Evolutionary conservation across 2,888 invertebrate species (phyloP), one percentile per base, ranked within the genome.

Genomic region (Hemistola chrysoprasaria): DNA sequence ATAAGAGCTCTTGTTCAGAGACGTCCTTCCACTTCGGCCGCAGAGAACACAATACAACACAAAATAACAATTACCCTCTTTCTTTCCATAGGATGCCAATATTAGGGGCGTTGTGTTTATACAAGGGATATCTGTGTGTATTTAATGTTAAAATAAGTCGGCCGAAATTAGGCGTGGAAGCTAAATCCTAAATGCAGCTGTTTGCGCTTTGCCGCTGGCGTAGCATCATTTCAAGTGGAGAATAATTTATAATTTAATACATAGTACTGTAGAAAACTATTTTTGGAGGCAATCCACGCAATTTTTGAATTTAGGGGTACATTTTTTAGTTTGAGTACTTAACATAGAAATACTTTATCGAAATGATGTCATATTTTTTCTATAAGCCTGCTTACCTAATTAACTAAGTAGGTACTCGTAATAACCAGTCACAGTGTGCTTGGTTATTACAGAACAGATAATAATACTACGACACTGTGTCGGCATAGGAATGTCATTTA

Each of bases 61-160:
- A 36, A 41, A 35, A 38, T 28, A 41, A 40, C 29, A 40, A 30
- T 33, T 78, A 71, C 65, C 76, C 69, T 62, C 56, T 77, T 81
- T 68, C 67, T 60, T 65, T 62, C 41, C 66, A 61, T 33, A 52
- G 57, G 63, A 56, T 63, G 65, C 68, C 71, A 71, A 72, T 78
- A 75, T 78, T 74, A 82, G 84, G 86, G 86, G 83, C 71, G 84
- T 68, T 71, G 71, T 87, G 86, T 87, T 87, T 86, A 81, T 73
- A 72, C 75, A 83, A 78, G 80, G 82, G 83, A 83, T 85, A 84
- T 83, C 77, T 82, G 70, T 78, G 83, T 85, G 79, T 84, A 84
- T 85, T 85, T 81, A 84, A 82, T 85, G 85, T 85, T 87, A 80
- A 82, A 87, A 82, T 86, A 86, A 85, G 84, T 82, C 76, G 71